Conservation (phyloP, 1,140 invertebrate genomes). For the Diabrotica undecimpunctata region DNA sequence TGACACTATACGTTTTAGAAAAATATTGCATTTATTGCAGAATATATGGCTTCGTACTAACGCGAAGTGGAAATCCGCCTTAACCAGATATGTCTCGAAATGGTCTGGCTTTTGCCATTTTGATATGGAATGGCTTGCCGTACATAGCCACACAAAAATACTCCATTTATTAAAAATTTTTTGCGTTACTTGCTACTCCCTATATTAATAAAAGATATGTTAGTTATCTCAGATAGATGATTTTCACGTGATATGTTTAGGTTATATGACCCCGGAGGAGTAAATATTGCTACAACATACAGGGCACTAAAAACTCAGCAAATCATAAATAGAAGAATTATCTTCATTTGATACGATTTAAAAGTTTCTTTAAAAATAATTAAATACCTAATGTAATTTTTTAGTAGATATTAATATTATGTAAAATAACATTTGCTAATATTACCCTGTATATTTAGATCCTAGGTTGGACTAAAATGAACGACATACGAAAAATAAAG, state of each 20-base stretch:
- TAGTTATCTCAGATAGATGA: conserved; percentile 33
- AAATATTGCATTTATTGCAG: conserved; percentile 41
- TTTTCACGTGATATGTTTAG: conserved; percentile 27
- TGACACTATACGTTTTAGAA: conserved; percentile 47
- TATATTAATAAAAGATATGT: conserved; percentile 35
- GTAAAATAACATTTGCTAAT: too few relatives aligned
- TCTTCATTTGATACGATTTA: too few relatives aligned
- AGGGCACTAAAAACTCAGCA: conserved; percentile 4
- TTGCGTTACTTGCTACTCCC: conserved; percentile 24
- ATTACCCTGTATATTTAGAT: too few relatives aligned
- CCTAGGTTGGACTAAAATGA: too few relatives aligned
- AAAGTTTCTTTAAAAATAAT: too few relatives aligned
- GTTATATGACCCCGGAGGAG: conserved; percentile 11
- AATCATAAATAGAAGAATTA: too few relatives aligned
- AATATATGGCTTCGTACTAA: conserved; percentile 38
- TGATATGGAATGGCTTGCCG: conserved; percentile 28
- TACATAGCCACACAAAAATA: conserved; percentile 45
- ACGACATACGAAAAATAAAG: too few relatives aligned
- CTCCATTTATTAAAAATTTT: conserved; percentile 37
- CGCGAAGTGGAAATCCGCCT: conserved; percentile 38
- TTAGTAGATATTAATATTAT: too few relatives aligned
- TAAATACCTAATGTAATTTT: too few relatives aligned
- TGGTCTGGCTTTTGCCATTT: conserved; percentile 43
- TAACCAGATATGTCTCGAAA: conserved; percentile 49
- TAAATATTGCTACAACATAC: conserved; percentile 18